These are phyloP conservation scores for Brassicogethes aeneus DNA, from an alignment of 2,888 invertebrate species.

Conservation along the genomic window DNA sequence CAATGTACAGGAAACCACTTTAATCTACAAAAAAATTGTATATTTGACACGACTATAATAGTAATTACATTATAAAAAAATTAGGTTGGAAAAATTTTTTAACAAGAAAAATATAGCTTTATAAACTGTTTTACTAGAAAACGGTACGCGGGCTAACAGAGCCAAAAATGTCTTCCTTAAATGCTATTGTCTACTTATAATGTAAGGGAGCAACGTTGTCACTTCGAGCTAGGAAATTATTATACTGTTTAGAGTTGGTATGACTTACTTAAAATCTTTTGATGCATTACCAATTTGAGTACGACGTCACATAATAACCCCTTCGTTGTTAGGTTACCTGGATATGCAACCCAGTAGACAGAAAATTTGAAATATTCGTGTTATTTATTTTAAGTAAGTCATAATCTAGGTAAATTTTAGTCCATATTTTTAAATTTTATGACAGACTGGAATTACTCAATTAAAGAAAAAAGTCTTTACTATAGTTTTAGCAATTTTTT, in stretches of 20 bases:
- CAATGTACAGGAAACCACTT: no score
- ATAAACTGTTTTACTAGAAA: conserved; percentile 34
- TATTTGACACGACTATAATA: background rate
- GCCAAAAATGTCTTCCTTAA: conserved; percentile 42
- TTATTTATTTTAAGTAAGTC: no score
- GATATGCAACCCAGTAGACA: no score
- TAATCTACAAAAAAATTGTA: background rate
- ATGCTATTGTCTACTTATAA: conserved; percentile 31
- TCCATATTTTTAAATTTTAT: no score
- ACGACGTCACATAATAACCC: no score
- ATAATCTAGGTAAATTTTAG: no score
- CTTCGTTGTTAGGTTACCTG: no score
- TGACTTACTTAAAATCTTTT: background rate
- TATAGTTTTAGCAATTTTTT: no score
- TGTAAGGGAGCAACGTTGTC: conserved; percentile 35
- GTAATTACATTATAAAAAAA: background rate
- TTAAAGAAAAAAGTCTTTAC: no score
- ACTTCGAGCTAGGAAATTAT: conserved; percentile 30
- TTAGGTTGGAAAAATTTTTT: conserved; percentile 1
- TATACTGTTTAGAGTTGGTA: background rate
- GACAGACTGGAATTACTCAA: no score
- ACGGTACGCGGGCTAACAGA: conserved; percentile 35
- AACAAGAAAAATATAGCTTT: conserved; percentile 22
- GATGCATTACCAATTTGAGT: no score
- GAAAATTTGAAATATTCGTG: no score